Evolutionary conservation across 2,888 invertebrate genomes (phyloP).

Genomic region (Harmothoe impar): DNA sequence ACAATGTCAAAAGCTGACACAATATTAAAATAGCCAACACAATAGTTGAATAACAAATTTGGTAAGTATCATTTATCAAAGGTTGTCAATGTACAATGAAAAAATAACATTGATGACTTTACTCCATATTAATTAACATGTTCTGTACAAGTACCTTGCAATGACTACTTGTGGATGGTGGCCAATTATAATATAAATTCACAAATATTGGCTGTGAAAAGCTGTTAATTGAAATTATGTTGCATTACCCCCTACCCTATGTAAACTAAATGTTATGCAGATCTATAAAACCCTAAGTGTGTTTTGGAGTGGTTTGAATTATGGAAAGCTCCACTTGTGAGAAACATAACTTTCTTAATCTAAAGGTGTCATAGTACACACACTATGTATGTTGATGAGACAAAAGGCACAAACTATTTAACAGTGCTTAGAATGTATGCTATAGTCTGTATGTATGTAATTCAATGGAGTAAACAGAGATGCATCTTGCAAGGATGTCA

Average conservation of each 20-base stretch:
- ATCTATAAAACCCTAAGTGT: too few species aligned
- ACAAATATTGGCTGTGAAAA: slow-evolving; percentile 14
- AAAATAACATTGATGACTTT: background rate
- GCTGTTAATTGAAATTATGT: background rate
- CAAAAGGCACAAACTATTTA: too few species aligned
- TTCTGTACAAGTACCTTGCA: slow-evolving; percentile 18
- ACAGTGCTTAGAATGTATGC: too few species aligned
- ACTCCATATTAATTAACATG: background rate
- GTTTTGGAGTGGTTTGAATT: too few species aligned
- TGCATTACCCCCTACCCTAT: background rate
- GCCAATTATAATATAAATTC: background rate
- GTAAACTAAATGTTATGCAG: too few species aligned
- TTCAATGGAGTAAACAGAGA: too few species aligned
- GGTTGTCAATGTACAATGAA: background rate
- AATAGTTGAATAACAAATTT: background rate
- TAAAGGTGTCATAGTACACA: too few species aligned
- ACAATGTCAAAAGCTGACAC: slow-evolving; percentile 46
- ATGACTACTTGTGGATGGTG: background rate
- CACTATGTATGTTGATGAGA: too few species aligned
- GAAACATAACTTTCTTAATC: too few species aligned
- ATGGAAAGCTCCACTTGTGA: too few species aligned
- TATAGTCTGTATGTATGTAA: too few species aligned
- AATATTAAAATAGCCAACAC: slow-evolving; percentile 7
- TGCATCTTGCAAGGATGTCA: too few species aligned
- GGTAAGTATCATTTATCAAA: slow-evolving; percentile 13